Conservation (phyloP, 1,140 invertebrate species). For the Plodia interpunctella region DNA sequence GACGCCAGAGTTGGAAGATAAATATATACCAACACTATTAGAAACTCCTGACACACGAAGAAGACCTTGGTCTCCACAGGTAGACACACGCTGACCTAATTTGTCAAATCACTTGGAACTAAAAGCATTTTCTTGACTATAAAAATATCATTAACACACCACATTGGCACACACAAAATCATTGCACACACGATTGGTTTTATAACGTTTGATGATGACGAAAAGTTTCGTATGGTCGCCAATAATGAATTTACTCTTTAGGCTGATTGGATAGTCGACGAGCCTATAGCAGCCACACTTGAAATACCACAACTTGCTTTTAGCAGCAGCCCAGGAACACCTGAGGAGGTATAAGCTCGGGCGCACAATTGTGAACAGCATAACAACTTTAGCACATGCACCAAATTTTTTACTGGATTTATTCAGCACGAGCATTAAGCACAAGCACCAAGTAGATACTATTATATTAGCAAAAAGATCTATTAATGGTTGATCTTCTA, state of each 20-base stretch:
- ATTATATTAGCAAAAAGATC: conserved; percentile 12
- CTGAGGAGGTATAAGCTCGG: conserved; percentile 55
- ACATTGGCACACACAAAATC: conserved; percentile 3
- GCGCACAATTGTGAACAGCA: conserved; percentile 33
- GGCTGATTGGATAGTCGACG: conserved; percentile 54
- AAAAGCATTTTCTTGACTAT: conserved; percentile 1
- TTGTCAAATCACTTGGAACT: not conserved
- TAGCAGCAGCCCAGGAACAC: conserved; percentile 37
- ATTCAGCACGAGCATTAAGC: conserved; percentile 27
- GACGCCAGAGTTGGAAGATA: conserved; percentile 61
- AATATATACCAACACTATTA: conserved; percentile 58
- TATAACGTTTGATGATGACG: not conserved
- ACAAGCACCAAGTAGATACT: conserved; percentile 16
- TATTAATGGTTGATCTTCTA: not conserved
- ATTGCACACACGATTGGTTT: conserved; percentile 4
- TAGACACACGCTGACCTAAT: conserved; percentile 28
- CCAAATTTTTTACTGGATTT: conserved; percentile 23
- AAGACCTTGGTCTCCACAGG: conserved; percentile 58
- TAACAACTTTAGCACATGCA: conserved; percentile 42
- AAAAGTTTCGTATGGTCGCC: conserved; percentile 49
- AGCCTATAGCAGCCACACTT: conserved; percentile 49
- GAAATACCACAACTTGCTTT: conserved; percentile 55
- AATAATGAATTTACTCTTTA: conserved; percentile 63
- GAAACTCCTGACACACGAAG: conserved; percentile 55
- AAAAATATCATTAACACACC: not conserved